phyloP scores from a whole-genome alignment of 1,140 invertebrate genomes.

The Drosophila funebris region DNA sequence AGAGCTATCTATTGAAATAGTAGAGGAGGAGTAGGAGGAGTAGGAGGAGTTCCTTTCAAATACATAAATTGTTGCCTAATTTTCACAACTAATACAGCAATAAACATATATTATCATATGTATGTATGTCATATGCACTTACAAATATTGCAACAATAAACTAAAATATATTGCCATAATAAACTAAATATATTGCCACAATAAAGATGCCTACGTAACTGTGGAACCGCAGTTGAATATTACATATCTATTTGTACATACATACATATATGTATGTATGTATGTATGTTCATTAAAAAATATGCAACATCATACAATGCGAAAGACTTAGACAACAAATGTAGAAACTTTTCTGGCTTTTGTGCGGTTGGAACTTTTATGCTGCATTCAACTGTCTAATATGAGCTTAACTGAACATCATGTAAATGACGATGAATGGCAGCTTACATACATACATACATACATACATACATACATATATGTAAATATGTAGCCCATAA shows the following conservation, averaged over 20 bases:
- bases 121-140: neutral
- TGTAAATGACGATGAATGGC: slow-evolving; percentile 15
- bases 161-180: neutral
- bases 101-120: neutral
- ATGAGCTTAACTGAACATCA: neutral
- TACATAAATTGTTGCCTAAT: too few relatives aligned
- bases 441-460: neutral
- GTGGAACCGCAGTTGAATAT: slow-evolving; percentile 1
- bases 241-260: neutral
- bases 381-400: neutral
- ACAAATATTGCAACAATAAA: neutral
- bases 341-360: neutral
- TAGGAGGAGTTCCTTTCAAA: too few relatives aligned
- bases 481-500: slow-evolving; percentile 3
- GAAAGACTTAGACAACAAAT: slow-evolving; percentile 24
- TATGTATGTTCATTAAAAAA: too few relatives aligned
- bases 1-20: too few relatives aligned
- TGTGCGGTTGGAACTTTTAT: slow-evolving; percentile 2
- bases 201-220: slow-evolving; percentile 6
- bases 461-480: neutral
- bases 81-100: neutral
- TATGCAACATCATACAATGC: neutral
- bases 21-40: too few relatives aligned
- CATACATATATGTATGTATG: too few relatives aligned
- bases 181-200: slow-evolving; percentile 2